phyloP scores from a whole-genome alignment of 2,797 vertebrate genomes.

The Sciurus vulgaris region DNA sequence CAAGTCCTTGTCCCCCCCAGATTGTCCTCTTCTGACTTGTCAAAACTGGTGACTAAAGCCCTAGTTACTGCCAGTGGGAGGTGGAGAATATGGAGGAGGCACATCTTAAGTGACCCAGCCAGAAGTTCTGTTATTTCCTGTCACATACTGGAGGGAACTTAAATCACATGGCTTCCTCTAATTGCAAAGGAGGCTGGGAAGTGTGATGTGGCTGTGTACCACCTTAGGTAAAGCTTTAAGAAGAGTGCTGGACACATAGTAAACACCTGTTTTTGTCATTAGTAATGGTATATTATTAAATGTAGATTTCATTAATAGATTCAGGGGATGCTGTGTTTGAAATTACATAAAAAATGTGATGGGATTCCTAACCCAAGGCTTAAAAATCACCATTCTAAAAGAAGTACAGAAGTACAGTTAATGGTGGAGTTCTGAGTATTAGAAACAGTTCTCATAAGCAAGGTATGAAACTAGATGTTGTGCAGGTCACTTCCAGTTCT shows the following conservation, averaged over 20 bases:
- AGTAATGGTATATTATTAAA: slow-evolving; percentile 18
- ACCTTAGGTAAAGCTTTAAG: neutral
- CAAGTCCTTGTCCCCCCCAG: neutral
- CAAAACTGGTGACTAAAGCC: neutral
- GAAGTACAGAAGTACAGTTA: neutral
- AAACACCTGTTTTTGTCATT: neutral
- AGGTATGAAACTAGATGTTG: neutral
- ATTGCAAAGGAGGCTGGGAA: neutral
- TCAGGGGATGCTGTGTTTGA: slow-evolving; percentile 5
- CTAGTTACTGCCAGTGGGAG: neutral
- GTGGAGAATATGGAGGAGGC: neutral
- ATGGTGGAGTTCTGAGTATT: slow-evolving; percentile 24
- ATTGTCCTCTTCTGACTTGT: neutral
- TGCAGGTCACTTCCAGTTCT: neutral
- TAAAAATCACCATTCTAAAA: neutral
- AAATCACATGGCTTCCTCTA: neutral
- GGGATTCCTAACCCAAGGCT: neutral
- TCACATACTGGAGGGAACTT: neutral
- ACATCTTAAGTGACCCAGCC: neutral
- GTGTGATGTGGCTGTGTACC: neutral
- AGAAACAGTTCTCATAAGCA: neutral
- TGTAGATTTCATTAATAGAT: slow-evolving; percentile 1
- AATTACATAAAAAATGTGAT: slow-evolving; percentile 11
- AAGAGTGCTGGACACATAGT: neutral
- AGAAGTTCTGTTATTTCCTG: neutral